Percentiles rank a stretch among this genome's conserved stretches.
Evolutionary conservation across 2,888 invertebrate genomes (phyloP).

Genomic region (Meteorus colon): DNA sequence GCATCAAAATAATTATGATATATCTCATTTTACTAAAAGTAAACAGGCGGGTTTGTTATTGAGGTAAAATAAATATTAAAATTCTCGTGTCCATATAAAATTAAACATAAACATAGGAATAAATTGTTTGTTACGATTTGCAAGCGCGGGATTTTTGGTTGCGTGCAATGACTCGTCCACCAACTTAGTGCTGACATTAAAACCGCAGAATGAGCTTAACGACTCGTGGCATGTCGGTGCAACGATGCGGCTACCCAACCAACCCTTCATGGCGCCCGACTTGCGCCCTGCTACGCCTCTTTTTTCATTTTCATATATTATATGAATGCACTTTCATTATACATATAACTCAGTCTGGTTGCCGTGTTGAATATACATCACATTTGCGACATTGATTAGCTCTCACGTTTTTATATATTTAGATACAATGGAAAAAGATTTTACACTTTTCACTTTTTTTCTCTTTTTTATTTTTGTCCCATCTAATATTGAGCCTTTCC

Average conservation of each 20-base stretch:
- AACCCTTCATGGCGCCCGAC: slow-evolving; percentile 47
- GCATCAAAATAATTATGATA: too few species aligned
- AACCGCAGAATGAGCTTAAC: slow-evolving; percentile 67
- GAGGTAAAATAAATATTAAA: neutral
- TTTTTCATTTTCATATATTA: slow-evolving; percentile 41
- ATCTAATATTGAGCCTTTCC: neutral
- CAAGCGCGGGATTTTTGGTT: slow-evolving; percentile 16
- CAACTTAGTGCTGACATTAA: slow-evolving; percentile 66
- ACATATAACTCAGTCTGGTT: slow-evolving; percentile 6
- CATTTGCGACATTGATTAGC: neutral
- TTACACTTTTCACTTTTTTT: slow-evolving; percentile 1
- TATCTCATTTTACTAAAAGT: too few species aligned
- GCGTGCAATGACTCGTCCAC: slow-evolving; percentile 49
- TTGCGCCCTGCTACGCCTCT: slow-evolving; percentile 39
- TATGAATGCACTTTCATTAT: slow-evolving; percentile 22
- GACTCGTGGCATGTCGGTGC: slow-evolving; percentile 65
- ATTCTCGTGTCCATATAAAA: neutral
- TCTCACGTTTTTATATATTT: neutral
- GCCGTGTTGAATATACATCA: neutral
- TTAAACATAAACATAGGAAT: neutral
- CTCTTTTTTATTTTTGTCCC: too few species aligned
- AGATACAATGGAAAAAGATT: slow-evolving; percentile 3
- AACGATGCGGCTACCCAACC: slow-evolving; percentile 56
- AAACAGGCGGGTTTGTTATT: too few species aligned
- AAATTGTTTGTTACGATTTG: slow-evolving; percentile 26